Base-by-base conservation (phyloP, 1,140 invertebrate genomes). In the Pollicipes pollicipes region DNA sequence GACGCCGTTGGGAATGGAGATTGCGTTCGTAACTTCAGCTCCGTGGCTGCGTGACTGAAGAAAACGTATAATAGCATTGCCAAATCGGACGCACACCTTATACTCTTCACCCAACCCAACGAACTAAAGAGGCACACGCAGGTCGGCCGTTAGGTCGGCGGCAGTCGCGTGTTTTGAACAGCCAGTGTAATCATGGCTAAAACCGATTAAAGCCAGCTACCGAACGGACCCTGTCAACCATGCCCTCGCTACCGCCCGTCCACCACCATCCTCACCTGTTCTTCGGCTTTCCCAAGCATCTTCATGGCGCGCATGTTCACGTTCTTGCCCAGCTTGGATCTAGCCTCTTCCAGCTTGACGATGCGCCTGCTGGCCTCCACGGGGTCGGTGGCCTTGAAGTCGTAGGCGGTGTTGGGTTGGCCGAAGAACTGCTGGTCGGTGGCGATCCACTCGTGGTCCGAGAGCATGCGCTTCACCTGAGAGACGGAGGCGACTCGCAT, bases 281-380 rank as follows among this genome's bases (percentile, higher is more conserved):
- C 91, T 80, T 95, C 91, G 78, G 93, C 90, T 76, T 89, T 88
- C 37, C 87, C 88, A 66, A 95, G 82, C 77, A 93, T 84, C 78
- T 87, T 88, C 82, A 95, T 92, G 8, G 93, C 91, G 75, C 90
- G 83, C 71, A 88, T 85, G 79, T 95, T 95, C 8, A 96, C 87
- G 74, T 83, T 88, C 73, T 88, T 84, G 31, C 87, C 85, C 74
- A 96, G 82, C 78, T 87, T 87, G 69, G 89, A 86, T 71, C 87
- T 87, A 3, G 82, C 81, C 73, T 87, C 85, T 76, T 86, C 80
- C 24, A 92, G 78, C 75, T 87, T 88, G 81, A 77, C 81, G 77
- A 79, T 85, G 83, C 74, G 84, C 75, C 77, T 82, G 73, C 77
- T 81, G 69, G 85, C 83, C 73, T 85, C 84, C 66, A 82, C 79